Evolutionary conservation across 2,113 vertebrate species (phyloP).

Genomic region (Ursus arctos): DNA sequence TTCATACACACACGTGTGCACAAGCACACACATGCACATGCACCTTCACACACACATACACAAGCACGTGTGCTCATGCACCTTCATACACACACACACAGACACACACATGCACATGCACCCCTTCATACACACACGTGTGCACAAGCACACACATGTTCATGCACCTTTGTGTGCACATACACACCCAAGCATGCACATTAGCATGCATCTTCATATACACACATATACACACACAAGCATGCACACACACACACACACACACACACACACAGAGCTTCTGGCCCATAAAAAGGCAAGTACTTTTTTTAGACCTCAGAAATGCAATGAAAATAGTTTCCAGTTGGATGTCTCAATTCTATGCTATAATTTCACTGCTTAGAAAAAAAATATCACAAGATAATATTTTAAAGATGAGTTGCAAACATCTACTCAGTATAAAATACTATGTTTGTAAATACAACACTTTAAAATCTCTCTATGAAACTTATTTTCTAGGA

Average conservation of each 20-base stretch:
- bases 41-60: no score
- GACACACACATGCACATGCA: background rate
- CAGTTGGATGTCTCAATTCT: background rate
- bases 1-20: background rate
- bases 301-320: background rate
- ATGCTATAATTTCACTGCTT: background rate
- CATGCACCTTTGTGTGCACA: background rate
- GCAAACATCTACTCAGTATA: background rate
- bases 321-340: background rate
- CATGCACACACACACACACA: background rate
- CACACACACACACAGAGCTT: background rate
- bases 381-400: background rate
- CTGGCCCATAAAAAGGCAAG: background rate
- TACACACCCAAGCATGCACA: background rate
- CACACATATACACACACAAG: background rate
- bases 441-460: background rate
- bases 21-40: background rate
- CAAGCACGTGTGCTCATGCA: no score
- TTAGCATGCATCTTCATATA: background rate
- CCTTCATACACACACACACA: background rate
- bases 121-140: no score
- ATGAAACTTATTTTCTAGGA: background rate
- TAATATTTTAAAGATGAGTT: background rate
- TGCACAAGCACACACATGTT: no score
- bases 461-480: background rate